Evolutionary conservation across 2,888 invertebrate species (phyloP).

Genomic region (Hirtodrosophila duncani): DNA sequence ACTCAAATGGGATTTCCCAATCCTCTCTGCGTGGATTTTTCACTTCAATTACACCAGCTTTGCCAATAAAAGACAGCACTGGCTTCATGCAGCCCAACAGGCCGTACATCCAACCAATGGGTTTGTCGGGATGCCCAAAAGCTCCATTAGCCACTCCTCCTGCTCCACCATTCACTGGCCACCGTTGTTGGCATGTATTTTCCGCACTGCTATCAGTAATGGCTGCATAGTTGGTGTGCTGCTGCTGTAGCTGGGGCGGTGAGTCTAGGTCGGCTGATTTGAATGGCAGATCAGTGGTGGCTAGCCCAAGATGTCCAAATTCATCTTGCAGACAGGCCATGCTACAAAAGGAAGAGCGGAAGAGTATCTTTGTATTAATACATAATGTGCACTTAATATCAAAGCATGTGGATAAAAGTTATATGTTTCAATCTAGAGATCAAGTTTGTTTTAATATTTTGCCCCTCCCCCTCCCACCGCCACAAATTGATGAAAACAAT

Average conservation of each 20-base stretch:
- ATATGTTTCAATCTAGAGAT: too few species aligned
- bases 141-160: conserved; percentile 72
- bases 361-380: neutral
- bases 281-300: conserved; percentile 74
- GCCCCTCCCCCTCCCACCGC: too few species aligned
- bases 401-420: neutral
- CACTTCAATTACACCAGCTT: conserved; percentile 85
- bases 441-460: too few species aligned
- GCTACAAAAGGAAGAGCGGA: conserved; percentile 76
- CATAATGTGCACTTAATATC: too few species aligned
- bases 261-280: conserved; percentile 61
- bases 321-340: conserved; percentile 84
- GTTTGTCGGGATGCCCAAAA: conserved; percentile 79
- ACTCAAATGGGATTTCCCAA: conserved; percentile 97
- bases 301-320: conserved; percentile 80
- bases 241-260: conserved; percentile 43
- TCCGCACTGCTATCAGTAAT: conserved; percentile 78
- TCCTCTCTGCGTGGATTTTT: conserved; percentile 83
- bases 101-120: conserved; percentile 87
- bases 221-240: conserved; percentile 66
- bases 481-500: too few species aligned
- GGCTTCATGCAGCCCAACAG: conserved; percentile 93
- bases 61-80: conserved; percentile 91
- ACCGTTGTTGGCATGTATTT: conserved; percentile 78
- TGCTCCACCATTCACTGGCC: conserved; percentile 77